phyloP scores from a whole-genome alignment of 2,888 invertebrate species.

The Allolobophora icterica region DNA sequence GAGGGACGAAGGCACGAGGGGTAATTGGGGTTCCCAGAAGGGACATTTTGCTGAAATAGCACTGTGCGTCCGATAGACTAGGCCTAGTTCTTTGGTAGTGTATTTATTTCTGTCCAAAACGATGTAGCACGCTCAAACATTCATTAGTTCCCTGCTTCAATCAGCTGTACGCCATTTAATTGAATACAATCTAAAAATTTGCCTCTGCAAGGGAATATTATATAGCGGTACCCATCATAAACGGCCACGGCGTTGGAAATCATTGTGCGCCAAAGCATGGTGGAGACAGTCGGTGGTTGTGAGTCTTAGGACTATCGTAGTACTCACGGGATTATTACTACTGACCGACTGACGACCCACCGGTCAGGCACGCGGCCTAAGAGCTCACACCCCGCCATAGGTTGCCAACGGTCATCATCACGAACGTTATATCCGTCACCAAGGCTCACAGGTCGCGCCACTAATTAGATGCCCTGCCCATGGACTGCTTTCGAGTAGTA shows the following conservation, averaged over 20 bases:
- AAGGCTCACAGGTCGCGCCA: not conserved
- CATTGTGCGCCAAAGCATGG: not conserved
- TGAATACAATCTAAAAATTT: not conserved
- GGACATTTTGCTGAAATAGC: not conserved
- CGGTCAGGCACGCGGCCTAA: not conserved
- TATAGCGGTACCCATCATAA: not conserved
- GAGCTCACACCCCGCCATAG: not conserved
- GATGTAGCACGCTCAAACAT: not conserved
- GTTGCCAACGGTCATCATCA: not conserved
- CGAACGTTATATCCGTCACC: conserved; percentile 10
- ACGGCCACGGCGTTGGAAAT: not conserved
- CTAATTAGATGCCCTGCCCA: conserved; percentile 17
- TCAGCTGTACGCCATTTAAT: not conserved
- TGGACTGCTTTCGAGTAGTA: not conserved
- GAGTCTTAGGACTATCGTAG: conserved; percentile 8
- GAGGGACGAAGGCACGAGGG: not conserved
- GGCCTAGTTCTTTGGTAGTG: too few species aligned
- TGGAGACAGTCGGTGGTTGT: not conserved
- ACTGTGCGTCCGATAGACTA: too few species aligned
- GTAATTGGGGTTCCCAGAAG: not conserved
- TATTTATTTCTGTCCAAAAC: not conserved
- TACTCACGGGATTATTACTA: not conserved
- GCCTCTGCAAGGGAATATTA: not conserved
- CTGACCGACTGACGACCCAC: not conserved
- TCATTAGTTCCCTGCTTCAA: not conserved